Percentiles rank a stretch among this genome's conserved stretches.
These are phyloP conservation scores for Diglossa cyanea DNA, from an alignment of 2,797 vertebrate species.

Conservation along the genomic window DNA sequence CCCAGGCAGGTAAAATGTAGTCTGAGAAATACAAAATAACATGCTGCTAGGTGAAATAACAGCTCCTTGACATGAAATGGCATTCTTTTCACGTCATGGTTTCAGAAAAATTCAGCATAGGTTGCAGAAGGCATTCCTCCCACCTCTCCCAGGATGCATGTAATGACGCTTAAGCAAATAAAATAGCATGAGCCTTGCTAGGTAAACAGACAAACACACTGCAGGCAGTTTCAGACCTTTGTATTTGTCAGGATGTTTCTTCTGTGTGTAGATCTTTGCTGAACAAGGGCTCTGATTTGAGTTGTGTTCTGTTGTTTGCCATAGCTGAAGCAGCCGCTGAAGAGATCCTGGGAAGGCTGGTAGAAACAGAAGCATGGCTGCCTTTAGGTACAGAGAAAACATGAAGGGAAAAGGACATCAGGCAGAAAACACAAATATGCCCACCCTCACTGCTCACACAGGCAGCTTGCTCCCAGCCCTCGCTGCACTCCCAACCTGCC, in stretches of 20 bases:
- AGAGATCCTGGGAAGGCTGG: neutral
- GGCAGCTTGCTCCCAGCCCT: neutral
- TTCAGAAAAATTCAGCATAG: neutral
- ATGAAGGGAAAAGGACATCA: neutral
- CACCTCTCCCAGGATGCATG: neutral
- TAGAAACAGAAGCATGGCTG: neutral
- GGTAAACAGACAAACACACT: neutral
- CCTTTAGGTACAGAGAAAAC: neutral
- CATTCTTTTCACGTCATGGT: neutral
- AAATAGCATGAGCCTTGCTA: neutral
- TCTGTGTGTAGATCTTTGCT: neutral
- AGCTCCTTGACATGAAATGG: neutral
- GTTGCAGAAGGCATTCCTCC: neutral
- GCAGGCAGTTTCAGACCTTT: neutral
- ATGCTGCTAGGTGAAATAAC: neutral
- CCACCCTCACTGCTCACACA: neutral
- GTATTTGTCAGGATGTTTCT: neutral
- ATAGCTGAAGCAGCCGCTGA: neutral
- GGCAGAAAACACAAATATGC: neutral
- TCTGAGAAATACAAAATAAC: neutral
- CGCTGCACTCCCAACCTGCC: accelerated
- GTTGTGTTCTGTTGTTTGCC: neutral
- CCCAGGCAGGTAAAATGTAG: neutral
- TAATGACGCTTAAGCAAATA: slow-evolving; percentile 32
- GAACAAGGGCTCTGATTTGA: neutral